phyloP scores from a whole-genome alignment of 2,113 vertebrate species.

The Cacatua alba region DNA sequence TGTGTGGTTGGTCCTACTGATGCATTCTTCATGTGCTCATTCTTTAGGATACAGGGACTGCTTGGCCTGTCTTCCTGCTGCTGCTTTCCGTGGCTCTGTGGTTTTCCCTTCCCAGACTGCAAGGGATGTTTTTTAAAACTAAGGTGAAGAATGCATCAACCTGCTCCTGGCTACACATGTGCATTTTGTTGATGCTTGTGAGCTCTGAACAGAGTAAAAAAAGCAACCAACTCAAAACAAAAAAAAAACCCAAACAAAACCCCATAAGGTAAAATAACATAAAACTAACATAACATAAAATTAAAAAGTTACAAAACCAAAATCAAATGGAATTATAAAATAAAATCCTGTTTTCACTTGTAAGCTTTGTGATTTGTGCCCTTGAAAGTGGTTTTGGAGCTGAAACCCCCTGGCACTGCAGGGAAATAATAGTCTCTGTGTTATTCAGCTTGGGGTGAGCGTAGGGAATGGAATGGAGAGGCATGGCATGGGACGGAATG shows the following conservation, averaged over 20 bases:
- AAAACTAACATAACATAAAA: background rate
- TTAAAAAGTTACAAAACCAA: background rate
- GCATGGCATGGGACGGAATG: background rate
- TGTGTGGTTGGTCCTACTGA: background rate
- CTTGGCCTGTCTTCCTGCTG: background rate
- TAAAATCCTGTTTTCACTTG: background rate
- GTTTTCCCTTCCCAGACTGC: background rate
- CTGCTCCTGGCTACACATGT: background rate
- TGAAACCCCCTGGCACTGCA: background rate
- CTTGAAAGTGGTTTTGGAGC: background rate
- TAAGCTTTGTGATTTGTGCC: background rate
- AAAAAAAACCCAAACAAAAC: background rate
- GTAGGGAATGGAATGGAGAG: background rate
- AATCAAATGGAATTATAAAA: background rate
- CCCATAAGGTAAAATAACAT: background rate
- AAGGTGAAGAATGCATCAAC: background rate
- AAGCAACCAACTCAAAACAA: background rate
- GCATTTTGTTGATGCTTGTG: background rate
- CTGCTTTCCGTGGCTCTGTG: background rate
- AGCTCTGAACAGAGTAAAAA: background rate
- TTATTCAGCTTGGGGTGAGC: background rate
- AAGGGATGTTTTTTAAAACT: background rate
- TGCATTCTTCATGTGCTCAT: background rate
- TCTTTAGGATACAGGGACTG: background rate
- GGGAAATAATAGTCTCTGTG: background rate